These are phyloP conservation scores for Lerema accius DNA, from an alignment of 1,140 invertebrate species.

Conservation along the genomic window DNA sequence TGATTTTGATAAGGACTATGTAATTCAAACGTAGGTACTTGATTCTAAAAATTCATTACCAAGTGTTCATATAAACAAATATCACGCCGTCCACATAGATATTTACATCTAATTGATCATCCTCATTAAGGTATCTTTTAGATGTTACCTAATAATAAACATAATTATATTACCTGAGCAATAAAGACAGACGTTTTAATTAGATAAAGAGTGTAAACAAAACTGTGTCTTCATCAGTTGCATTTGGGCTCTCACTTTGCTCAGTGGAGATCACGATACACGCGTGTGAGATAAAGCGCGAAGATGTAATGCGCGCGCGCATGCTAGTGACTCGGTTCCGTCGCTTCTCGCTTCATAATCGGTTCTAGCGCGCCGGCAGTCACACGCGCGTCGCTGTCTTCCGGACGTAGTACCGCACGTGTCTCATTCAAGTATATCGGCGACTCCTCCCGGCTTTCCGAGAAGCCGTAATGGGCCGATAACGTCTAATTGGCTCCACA, in stretches of 20 bases:
- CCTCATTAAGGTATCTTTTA: no score
- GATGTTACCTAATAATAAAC: no score
- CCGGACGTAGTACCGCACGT: conserved; percentile 48
- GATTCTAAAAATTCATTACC: no score
- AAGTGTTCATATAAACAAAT: no score
- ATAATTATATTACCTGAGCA: no score
- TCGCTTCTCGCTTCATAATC: conserved; percentile 45
- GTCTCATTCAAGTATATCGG: conserved; percentile 39
- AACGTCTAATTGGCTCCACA: conserved; percentile 49
- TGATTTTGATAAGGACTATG: no score
- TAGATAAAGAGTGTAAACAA: conserved; percentile 12
- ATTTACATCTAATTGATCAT: no score
- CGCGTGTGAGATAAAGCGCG: conserved; percentile 32
- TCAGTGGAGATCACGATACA: conserved; percentile 11
- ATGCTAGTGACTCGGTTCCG: conserved; percentile 34
- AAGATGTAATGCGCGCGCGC: conserved; percentile 52
- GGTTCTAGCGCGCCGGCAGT: conserved; percentile 46
- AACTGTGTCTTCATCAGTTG: neutral
- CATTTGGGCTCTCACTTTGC: neutral
- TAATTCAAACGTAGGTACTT: no score
- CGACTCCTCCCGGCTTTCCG: conserved; percentile 48
- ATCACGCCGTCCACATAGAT: no score
- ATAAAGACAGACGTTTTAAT: no score
- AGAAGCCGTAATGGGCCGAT: conserved; percentile 63
- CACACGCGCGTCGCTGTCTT: conserved; percentile 51